Evolutionary conservation across 1,140 invertebrate genomes (phyloP), one percentile per base, ranked within the genome.

Genomic region (Asbolus verrucosus): DNA sequence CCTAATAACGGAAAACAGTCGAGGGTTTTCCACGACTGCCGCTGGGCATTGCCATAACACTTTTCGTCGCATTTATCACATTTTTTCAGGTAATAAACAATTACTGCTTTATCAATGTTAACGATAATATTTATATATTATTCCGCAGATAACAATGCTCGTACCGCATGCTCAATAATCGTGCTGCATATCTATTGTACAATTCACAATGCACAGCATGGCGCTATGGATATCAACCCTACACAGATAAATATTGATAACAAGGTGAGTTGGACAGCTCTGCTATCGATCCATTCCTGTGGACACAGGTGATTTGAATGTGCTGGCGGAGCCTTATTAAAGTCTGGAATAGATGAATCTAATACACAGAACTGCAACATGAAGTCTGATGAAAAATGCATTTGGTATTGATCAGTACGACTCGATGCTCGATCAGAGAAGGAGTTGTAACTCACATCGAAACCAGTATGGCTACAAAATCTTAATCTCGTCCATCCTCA

Each of bases 201-300:
- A 63, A 63, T 31, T 63, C 39, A 63, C 61, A 63, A 63, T 63
- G 36, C 59, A 24, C 11, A 36, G 13, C 14, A 33, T 19, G 36
- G 16, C 14, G 36, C 14, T 33, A 63, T 63, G 61, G 61, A 41
- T 63, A 63, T 63, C 61, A 63, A 24, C 33, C 61, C 33, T 11
- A 41, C 24, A 19, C 30, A 63, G 61, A 63, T 63, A 63, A 63
- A 63, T 63, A 63, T 39, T 63, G 61, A 63, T 63, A 63, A 39
- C 61, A 63, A 63, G 61, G 61, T 63, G 61, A 38, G 21, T 41
- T 19, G 33, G 61, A 63, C 61, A 63, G 46, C 8, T 54, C 21
- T 21, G 43, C 18, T 14, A 54, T 54, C 46, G 46, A 54, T 54
- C 46, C 46, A 27, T 13, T 43, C 15, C 15, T 11, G 46, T 54